These are phyloP conservation scores for Melangyna quadrimaculata DNA, from an alignment of 2,888 invertebrate genomes.

Conservation along the genomic window DNA sequence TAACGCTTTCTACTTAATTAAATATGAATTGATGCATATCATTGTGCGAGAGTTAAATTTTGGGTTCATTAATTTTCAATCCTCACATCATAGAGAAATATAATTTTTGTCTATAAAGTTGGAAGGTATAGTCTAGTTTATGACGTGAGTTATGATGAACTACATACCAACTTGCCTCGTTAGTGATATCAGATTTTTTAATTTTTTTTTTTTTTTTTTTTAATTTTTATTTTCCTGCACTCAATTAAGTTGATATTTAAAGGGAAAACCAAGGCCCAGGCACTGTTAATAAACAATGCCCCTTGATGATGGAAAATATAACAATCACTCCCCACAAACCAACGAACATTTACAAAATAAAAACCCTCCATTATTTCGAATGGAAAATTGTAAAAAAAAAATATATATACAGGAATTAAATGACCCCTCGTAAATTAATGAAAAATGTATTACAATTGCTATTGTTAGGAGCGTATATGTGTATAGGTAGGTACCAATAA, in stretches of 20 bases:
- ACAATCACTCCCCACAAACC: conserved; percentile 30
- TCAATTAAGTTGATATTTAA: conserved; percentile 46
- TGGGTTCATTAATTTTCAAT: conserved; percentile 4
- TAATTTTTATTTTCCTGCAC: conserved; percentile 13
- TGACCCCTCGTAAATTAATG: conserved; percentile 64
- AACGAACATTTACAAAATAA: not conserved
- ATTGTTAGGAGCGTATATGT: not conserved
- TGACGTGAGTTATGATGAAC: conserved; percentile 51
- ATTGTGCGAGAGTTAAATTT: conserved; percentile 37
- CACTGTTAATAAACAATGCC: conserved; percentile 34
- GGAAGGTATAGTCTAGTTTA: not conserved
- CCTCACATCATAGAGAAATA: conserved; percentile 10
- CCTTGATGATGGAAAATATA: conserved; percentile 31
- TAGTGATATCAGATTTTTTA: conserved; percentile 23
- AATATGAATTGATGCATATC: conserved; percentile 63
- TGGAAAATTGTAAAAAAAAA: conserved; percentile 49
- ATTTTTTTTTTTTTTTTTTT: conserved; percentile 19
- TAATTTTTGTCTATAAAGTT: not conserved
- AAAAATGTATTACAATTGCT: conserved; percentile 57
- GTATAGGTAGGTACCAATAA: not conserved
- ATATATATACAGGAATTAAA: conserved; percentile 35
- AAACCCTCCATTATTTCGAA: not conserved
- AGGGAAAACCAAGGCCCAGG: conserved; percentile 25
- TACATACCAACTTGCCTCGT: conserved; percentile 34
- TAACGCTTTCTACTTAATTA: conserved; percentile 65